These are phyloP conservation scores for Drosophila burlai DNA, from an alignment of 1,140 invertebrate genomes.

Conservation along the genomic window DNA sequence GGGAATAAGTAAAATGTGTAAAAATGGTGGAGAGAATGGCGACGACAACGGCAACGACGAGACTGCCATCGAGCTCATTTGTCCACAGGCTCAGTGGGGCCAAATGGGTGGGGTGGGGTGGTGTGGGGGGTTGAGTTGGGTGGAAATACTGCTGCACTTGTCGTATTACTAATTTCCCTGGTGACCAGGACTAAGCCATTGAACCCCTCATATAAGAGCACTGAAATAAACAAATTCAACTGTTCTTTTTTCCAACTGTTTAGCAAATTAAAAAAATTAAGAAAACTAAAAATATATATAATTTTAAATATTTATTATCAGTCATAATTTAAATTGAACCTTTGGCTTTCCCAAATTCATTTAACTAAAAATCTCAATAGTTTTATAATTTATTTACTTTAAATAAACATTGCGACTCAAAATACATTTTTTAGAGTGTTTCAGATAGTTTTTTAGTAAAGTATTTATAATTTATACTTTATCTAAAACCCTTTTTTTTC, in stretches of 20 bases:
- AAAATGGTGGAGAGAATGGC: slow-evolving; percentile 39
- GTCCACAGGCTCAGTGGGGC: slow-evolving; percentile 45
- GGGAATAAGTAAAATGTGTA: slow-evolving; percentile 74
- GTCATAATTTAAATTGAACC: no score
- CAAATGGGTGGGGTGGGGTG: not conserved
- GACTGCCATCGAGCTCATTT: slow-evolving; percentile 71
- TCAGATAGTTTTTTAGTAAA: not conserved
- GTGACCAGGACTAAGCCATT: slow-evolving; percentile 71
- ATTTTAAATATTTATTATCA: no score
- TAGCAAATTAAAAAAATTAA: no score
- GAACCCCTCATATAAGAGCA: slow-evolving; percentile 48
- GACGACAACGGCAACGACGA: slow-evolving; percentile 55
- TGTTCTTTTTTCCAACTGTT: not conserved
- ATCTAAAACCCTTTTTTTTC: not conserved
- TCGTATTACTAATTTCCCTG: slow-evolving; percentile 85
- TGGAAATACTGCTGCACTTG: slow-evolving; percentile 67
- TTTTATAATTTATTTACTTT: no score
- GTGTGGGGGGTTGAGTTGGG: not conserved
- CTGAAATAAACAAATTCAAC: not conserved
- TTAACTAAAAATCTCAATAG: no score
- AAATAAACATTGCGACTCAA: not conserved
- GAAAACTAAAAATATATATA: no score
- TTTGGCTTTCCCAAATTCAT: no score
- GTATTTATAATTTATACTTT: not conserved
- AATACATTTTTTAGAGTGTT: not conserved